Evolutionary conservation across 2,113 vertebrate species (phyloP).

Genomic region (Loxodonta africana): DNA sequence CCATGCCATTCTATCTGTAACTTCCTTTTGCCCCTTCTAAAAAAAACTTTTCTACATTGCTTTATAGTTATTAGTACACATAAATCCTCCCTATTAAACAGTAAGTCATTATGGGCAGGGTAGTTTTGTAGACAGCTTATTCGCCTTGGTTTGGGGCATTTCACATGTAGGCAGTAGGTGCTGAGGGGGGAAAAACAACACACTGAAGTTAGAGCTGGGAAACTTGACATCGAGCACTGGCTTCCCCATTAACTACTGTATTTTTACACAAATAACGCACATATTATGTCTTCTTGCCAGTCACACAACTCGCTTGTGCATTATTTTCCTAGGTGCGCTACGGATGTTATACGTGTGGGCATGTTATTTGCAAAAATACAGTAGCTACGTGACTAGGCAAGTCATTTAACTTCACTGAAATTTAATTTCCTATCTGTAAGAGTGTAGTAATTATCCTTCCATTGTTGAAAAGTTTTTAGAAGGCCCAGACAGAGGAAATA

Average conservation of each 20-base stretch:
- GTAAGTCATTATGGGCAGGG: background rate
- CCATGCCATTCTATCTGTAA: conserved; percentile 14
- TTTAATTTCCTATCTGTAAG: conserved; percentile 40
- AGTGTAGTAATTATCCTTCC: conserved; percentile 23
- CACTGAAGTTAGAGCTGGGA: conserved; percentile 33
- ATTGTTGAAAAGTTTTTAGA: conserved; percentile 39
- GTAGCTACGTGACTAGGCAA: background rate
- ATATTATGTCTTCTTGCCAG: too few relatives aligned
- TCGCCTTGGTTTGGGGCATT: conserved; percentile 36
- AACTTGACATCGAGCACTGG: conserved; percentile 48
- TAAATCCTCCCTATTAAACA: background rate
- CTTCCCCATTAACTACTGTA: background rate
- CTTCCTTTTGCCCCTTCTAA: background rate
- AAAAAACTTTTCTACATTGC: background rate
- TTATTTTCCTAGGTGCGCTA: too few relatives aligned
- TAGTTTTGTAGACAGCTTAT: background rate
- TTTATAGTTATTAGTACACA: conserved; percentile 12
- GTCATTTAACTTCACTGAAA: conserved; percentile 57
- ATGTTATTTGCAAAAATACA: too few relatives aligned
- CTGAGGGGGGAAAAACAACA: background rate
- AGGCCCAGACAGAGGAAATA: conserved; percentile 28
- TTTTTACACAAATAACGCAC: too few relatives aligned
- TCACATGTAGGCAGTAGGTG: background rate
- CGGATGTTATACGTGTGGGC: too few relatives aligned
- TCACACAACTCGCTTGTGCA: too few relatives aligned